These are phyloP conservation scores for Tachuris rubrigastra DNA, from an alignment of 2,113 vertebrate genomes.

Conservation along the genomic window DNA sequence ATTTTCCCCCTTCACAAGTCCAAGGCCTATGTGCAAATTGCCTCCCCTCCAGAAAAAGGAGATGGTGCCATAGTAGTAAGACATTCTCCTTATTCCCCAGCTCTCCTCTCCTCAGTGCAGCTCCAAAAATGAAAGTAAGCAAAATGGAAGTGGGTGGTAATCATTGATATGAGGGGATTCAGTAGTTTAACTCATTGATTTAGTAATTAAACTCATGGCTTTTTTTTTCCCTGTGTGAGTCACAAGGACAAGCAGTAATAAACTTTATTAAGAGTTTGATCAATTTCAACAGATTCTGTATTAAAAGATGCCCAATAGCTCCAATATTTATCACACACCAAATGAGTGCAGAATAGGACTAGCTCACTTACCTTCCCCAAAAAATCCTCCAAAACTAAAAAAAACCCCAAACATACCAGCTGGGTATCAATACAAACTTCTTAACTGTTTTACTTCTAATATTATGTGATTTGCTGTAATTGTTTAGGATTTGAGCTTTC, in stretches of 20 bases:
- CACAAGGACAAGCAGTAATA: background rate
- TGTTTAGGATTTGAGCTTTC: background rate
- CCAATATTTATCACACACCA: background rate
- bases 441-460: background rate
- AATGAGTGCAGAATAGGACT: background rate
- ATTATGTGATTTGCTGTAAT: background rate
- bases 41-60: background rate
- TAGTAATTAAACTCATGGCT: background rate
- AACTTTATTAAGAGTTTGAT: background rate
- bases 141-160: background rate
- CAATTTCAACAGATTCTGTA: too few species aligned
- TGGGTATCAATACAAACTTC: background rate
- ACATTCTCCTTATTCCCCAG: background rate
- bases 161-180: background rate
- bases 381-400: background rate
- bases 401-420: accelerated
- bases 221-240: background rate
- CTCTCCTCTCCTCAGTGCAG: background rate
- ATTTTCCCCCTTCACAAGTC: background rate
- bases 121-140: background rate
- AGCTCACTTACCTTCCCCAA: background rate
- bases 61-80: background rate
- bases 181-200: background rate
- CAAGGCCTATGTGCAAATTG: background rate
- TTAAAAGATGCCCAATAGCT: background rate